Evolutionary conservation across 2,113 vertebrate genomes (phyloP), one percentile per base, ranked within the genome.

Genomic region (Hiodon alosoides): DNA sequence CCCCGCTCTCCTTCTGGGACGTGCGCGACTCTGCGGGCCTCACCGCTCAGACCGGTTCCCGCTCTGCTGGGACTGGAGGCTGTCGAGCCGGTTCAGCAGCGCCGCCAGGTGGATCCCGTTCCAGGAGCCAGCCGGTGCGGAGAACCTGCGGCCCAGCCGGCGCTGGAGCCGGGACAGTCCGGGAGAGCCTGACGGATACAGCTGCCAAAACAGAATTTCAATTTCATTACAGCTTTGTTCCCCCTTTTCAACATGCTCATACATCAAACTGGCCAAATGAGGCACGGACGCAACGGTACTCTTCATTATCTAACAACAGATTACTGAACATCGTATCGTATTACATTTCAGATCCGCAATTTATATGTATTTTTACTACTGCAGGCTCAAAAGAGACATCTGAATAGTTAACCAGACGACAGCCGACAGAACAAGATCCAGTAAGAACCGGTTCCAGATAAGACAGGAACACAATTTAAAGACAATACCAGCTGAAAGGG

Each of bases 401-500:
- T 14, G 4, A 48, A 58, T n/a, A 31, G 31, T 31, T 31, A 31
- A 31, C 31, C 31, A 31, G 31, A 31, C 31, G 31, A 31, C 31
- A 31, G 31, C 31, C 31, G 31, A 31, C 31, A 31, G 31, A 31
- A 31, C 31, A 31, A 31, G 31, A 2, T 31, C 31, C 31, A 31
- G 31, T 31, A 31, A 31, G 31, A 31, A 31, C 31, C 31, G 31
- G 31, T 31, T 31, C 31, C 31, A 31, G 31, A 31, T 31, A 31
- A 31, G 31, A 31, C 31, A 31, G 31, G 52, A 50, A 71, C 50
- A 57, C 46, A 57, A 67, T 60, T 57, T 14, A 61, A 71, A 75
- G 58, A 48, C 5, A 76, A 65, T 93, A 97, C 97, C 94, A 93
- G 86, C 60, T 94, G 87, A 86, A 96, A 98, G 17, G 90, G 82